These are phyloP conservation scores for Pinctada fucata DNA, from an alignment of 2,888 invertebrate genomes.

Conservation along the genomic window DNA sequence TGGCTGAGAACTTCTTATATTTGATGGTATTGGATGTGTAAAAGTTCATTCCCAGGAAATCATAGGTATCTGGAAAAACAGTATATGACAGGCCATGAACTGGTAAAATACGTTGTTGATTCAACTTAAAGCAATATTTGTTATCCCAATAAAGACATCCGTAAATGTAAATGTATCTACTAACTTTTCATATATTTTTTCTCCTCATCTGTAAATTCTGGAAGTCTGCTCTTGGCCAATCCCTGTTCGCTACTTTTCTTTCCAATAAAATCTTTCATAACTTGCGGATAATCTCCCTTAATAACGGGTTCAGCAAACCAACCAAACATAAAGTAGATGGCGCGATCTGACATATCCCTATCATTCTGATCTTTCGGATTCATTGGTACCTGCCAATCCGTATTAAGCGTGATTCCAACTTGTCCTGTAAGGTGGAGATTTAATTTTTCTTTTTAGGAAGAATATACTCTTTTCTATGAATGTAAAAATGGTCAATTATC, in stretches of 20 bases:
- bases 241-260: conserved; percentile 57
- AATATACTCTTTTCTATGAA: too few species aligned
- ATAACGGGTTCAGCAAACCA: conserved; percentile 69
- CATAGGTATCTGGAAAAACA: conserved; percentile 20
- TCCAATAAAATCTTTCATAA: conserved; percentile 59
- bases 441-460: too few species aligned
- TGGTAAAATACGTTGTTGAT: not conserved
- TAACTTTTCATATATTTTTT: conserved; percentile 32
- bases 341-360: conserved; percentile 54
- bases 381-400: conserved; percentile 52
- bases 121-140: not conserved
- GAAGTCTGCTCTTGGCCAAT: conserved; percentile 59
- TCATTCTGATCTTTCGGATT: conserved; percentile 46
- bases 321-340: conserved; percentile 60
- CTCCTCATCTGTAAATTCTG: conserved; percentile 70
- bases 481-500: too few species aligned
- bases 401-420: conserved; percentile 55
- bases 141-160: not conserved
- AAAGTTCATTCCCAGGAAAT: conserved; percentile 41
- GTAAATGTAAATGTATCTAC: not conserved
- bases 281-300: conserved; percentile 78
- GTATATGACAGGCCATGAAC: not conserved
- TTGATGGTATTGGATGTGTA: conserved; percentile 34
- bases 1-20: conserved; percentile 19
- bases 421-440: conserved; percentile 42